A percentile compares a stretch with the other conserved stretches of the same genome.
phyloP scores from a whole-genome alignment of 2,888 invertebrate genomes.

The Cynaeus angustus region DNA sequence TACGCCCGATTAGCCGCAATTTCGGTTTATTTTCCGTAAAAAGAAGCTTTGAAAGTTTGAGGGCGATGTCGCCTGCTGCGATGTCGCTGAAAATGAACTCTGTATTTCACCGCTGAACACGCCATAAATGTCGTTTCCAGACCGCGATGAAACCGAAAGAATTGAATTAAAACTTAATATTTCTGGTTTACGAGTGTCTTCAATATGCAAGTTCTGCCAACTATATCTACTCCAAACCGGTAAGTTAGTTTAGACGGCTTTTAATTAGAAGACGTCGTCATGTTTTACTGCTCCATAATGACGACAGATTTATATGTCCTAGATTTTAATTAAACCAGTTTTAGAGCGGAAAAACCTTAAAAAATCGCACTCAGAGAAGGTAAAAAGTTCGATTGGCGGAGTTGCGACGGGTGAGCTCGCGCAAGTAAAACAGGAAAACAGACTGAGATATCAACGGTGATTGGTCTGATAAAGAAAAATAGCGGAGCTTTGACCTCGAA shows the following conservation, averaged over 20 bases:
- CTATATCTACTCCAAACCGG: conserved; percentile 24
- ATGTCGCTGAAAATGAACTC: conserved; percentile 56
- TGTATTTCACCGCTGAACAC: conserved; percentile 56
- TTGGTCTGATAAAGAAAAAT: too few relatives aligned
- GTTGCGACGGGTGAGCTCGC: too few relatives aligned
- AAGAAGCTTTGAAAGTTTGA: conserved; percentile 31
- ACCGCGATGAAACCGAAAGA: conserved; percentile 54
- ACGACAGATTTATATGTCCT: too few relatives aligned
- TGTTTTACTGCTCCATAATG: conserved; percentile 26
- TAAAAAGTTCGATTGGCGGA: too few relatives aligned
- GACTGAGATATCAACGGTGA: too few relatives aligned
- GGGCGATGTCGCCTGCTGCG: conserved; percentile 52
- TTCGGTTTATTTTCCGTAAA: conserved; percentile 23
- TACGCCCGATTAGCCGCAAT: conserved; percentile 29
- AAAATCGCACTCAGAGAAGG: too few relatives aligned
- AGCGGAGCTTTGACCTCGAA: too few relatives aligned
- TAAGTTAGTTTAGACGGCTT: conserved; percentile 33
- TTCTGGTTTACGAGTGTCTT: conserved; percentile 42
- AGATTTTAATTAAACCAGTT: too few relatives aligned
- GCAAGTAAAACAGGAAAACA: too few relatives aligned
- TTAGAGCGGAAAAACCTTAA: too few relatives aligned
- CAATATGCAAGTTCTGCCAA: conserved; percentile 42
- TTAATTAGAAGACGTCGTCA: conserved; percentile 16
- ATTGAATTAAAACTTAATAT: conserved; percentile 54
- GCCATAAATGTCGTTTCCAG: conserved; percentile 57